These are phyloP conservation scores for Luehdorfia chinensis DNA, from an alignment of 1,140 invertebrate species.

Conservation along the genomic window DNA sequence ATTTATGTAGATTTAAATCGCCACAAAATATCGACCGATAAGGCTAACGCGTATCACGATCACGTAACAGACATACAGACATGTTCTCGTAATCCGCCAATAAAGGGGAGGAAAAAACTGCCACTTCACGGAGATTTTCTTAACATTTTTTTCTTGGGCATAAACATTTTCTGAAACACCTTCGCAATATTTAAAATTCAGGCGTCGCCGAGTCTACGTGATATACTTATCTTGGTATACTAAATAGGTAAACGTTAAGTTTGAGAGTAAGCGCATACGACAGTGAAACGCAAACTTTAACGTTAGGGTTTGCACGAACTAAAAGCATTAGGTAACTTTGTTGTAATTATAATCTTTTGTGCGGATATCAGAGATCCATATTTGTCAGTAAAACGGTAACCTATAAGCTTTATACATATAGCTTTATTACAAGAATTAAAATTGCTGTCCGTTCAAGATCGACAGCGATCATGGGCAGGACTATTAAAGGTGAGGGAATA, in stretches of 20 bases:
- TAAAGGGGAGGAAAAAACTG: conserved; percentile 55
- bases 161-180: conserved; percentile 64
- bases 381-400: too few relatives aligned
- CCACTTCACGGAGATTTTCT: conserved; percentile 37
- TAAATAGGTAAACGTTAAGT: conserved; percentile 39
- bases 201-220: conserved; percentile 56
- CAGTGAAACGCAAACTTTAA: neutral
- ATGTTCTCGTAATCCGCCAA: conserved; percentile 64
- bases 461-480: too few relatives aligned
- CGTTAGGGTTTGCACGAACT: too few relatives aligned
- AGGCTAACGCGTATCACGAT: too few relatives aligned
- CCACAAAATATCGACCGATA: conserved; percentile 19
- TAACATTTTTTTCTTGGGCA: conserved; percentile 48
- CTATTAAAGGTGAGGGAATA: too few relatives aligned
- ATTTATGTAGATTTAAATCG: conserved; percentile 5
- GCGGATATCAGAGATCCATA: too few relatives aligned
- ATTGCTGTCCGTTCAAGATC: too few relatives aligned
- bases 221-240: conserved; percentile 61
- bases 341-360: too few relatives aligned
- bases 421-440: too few relatives aligned
- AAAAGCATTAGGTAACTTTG: too few relatives aligned
- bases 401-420: too few relatives aligned
- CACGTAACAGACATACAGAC: conserved; percentile 48
- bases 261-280: conserved; percentile 4
- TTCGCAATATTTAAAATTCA: conserved; percentile 68